Conservation (phyloP, 2,797 vertebrate genomes). For the Ciconia nigra region DNA sequence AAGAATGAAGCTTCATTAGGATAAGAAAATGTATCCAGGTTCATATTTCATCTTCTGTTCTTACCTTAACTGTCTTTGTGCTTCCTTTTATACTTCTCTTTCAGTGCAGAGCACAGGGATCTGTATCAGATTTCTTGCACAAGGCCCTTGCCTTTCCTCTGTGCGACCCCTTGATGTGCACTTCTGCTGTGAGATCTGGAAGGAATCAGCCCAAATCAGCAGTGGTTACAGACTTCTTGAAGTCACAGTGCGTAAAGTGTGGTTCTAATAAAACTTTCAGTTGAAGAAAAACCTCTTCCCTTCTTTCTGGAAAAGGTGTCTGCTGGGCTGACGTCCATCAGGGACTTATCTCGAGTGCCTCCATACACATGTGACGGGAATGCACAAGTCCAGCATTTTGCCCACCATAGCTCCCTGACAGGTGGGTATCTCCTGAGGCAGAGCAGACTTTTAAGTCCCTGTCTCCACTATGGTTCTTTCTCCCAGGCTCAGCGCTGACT, state of each 20-base stretch:
- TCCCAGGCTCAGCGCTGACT: background rate
- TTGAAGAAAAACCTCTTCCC: background rate
- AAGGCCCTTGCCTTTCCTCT: background rate
- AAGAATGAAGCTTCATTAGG: background rate
- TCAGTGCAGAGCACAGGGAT: background rate
- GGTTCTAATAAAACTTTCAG: background rate
- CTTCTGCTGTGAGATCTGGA: background rate
- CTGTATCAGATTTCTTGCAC: background rate
- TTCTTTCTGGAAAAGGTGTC: background rate
- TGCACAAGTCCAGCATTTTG: background rate
- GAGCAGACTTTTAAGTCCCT: background rate
- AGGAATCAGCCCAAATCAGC: background rate
- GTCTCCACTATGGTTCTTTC: background rate
- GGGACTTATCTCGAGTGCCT: background rate
- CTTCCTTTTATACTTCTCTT: background rate
- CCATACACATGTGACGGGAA: fast-evolving
- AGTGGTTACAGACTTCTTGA: background rate
- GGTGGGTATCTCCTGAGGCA: background rate
- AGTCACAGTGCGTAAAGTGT: background rate
- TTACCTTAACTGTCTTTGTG: background rate
- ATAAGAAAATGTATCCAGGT: background rate
- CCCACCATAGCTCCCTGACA: fast-evolving
- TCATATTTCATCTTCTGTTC: background rate
- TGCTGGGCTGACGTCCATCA: background rate
- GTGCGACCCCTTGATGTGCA: fast-evolving